Percentiles rank a stretch among this genome's conserved stretches.
Evolutionary conservation across 2,113 vertebrate genomes (phyloP).

Genomic region (Tetraodon nigroviridis): DNA sequence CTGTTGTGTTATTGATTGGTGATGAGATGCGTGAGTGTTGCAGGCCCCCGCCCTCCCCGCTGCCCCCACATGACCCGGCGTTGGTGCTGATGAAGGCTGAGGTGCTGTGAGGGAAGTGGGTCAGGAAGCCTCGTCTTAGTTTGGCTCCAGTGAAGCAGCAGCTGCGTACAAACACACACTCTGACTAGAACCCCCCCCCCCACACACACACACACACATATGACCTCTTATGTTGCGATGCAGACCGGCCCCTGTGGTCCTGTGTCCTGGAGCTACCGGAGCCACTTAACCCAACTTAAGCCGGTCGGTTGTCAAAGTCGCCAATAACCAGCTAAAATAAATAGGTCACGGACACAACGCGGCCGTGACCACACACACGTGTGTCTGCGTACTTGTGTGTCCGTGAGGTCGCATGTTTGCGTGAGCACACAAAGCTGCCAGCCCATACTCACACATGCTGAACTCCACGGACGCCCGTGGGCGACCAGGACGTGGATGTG

Average conservation of each 20-base stretch:
- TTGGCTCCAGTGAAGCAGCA: conserved; percentile 17
- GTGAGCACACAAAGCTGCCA: conserved; percentile 22
- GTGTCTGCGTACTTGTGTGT: not conserved
- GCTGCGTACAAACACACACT: conserved; percentile 19
- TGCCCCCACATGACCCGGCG: conserved; percentile 26
- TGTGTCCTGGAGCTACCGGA: conserved; percentile 57
- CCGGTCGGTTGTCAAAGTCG: too few relatives aligned
- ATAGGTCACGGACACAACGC: not conserved
- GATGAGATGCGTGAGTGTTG: conserved; percentile 24
- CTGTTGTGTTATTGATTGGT: conserved; percentile 17
- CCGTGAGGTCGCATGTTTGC: conserved; percentile 17
- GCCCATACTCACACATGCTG: conserved; percentile 16
- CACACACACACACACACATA: conserved; percentile 13
- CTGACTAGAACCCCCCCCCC: conserved; percentile 20
- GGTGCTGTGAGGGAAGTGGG: conserved; percentile 50
- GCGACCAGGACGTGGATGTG: conserved; percentile 22
- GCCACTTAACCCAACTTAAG: conserved; percentile 71
- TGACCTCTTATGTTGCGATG: conserved; percentile 3
- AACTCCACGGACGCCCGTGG: not conserved
- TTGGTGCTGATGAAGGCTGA: conserved; percentile 28
- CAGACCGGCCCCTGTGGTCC: conserved; percentile 47
- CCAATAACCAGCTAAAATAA: too few relatives aligned
- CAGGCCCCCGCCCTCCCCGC: not conserved
- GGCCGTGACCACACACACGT: conserved; percentile 35
- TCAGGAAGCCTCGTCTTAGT: conserved; percentile 24